phyloP scores from a whole-genome alignment of 2,113 vertebrate genomes.

The Perca flavescens region DNA sequence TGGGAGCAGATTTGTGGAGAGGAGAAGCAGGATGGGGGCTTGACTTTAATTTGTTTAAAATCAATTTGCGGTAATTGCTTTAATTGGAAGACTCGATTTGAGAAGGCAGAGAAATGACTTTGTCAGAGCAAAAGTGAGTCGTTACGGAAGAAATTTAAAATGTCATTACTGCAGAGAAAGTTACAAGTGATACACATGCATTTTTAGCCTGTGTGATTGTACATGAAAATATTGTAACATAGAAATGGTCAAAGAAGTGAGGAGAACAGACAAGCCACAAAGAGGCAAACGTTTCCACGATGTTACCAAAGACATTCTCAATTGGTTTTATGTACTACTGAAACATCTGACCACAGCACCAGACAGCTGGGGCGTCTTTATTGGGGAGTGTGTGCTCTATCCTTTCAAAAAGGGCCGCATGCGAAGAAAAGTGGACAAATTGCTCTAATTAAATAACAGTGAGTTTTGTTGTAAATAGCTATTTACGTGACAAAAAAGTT shows the following conservation, averaged over 20 bases:
- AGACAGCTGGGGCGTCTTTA: not conserved
- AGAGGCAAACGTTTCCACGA: not conserved
- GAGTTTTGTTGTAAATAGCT: not conserved
- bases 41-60: constrained; percentile 65
- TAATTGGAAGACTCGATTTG: constrained; percentile 65
- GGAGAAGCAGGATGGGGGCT: constrained; percentile 28
- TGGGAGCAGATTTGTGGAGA: constrained; percentile 28
- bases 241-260: not conserved
- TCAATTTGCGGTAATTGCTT: constrained; percentile 66
- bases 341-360: not conserved
- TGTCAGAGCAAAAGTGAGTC: constrained; percentile 30
- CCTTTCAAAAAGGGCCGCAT: not conserved
- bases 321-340: not conserved
- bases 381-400: not conserved
- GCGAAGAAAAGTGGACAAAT: constrained; percentile 9
- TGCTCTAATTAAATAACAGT: not conserved
- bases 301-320: not conserved
- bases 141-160: constrained; percentile 41
- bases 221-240: not conserved
- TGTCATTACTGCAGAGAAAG: constrained; percentile 12
- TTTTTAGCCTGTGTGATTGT: not conserved
- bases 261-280: not conserved
- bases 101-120: constrained; percentile 48
- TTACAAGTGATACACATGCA: not conserved
- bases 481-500: not conserved